phyloP scores from a whole-genome alignment of 1,140 invertebrate species.

The Aphaenogaster ashmeadi region DNA sequence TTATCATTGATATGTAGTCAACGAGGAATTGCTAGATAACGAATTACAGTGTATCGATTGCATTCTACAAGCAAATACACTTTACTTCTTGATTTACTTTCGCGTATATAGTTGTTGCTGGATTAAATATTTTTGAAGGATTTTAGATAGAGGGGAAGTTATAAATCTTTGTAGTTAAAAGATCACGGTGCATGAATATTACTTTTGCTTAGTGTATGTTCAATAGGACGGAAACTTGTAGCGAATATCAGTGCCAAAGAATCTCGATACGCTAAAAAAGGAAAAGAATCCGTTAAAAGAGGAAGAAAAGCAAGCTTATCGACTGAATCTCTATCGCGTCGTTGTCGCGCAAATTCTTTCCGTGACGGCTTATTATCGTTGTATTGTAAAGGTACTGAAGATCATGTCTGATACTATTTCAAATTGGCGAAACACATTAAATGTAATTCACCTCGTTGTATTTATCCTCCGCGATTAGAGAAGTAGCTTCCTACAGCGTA shows the following conservation, averaged over 20 bases:
- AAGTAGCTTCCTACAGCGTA: neutral
- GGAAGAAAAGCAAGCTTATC: neutral
- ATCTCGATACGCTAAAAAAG: constrained; percentile 27
- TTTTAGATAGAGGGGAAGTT: constrained; percentile 31
- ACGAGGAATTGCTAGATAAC: neutral
- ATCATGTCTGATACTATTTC: neutral
- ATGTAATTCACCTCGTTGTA: neutral
- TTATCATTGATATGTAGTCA: neutral
- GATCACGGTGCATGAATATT: constrained; percentile 19
- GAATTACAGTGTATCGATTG: neutral
- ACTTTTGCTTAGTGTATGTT: constrained; percentile 25
- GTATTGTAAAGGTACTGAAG: neutral
- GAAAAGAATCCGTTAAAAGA: neutral
- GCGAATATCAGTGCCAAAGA: constrained; percentile 60
- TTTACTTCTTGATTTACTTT: constrained; percentile 44
- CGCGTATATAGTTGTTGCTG: constrained; percentile 10
- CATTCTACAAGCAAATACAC: constrained; percentile 7
- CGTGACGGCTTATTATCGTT: neutral
- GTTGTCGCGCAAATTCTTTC: neutral
- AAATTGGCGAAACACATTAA: neutral
- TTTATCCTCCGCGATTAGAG: neutral
- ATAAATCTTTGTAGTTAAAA: constrained; percentile 15
- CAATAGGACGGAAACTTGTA: constrained; percentile 8
- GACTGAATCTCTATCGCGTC: constrained; percentile 29
- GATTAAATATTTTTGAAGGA: constrained; percentile 44